Percentiles rank a stretch among this genome's conserved stretches.
Evolutionary conservation across 2,113 vertebrate genomes (phyloP).

Genomic region (Pundamilia nyererei): DNA sequence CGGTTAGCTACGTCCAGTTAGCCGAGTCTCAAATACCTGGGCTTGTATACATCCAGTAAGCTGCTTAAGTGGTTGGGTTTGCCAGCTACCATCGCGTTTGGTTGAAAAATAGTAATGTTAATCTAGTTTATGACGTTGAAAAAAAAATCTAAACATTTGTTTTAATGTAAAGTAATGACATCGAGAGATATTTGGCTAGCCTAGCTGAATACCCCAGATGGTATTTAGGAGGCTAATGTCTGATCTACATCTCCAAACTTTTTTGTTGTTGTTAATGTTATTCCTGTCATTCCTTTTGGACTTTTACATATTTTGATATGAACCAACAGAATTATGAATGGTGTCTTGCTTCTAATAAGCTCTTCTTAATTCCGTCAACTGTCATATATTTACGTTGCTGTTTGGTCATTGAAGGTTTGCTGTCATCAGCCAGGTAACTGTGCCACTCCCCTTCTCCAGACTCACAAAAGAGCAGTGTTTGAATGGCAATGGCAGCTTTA

Average conservation of each 20-base stretch:
- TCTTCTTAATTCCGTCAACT: neutral
- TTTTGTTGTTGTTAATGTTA: neutral
- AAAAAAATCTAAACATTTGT: neutral
- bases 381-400: neutral
- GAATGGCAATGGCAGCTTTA: neutral
- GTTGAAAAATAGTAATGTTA: neutral
- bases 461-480: neutral
- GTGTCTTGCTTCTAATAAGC: neutral
- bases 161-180: neutral
- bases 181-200: neutral
- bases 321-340: neutral
- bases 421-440: neutral
- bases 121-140: neutral
- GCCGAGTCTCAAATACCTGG: conserved; percentile 17
- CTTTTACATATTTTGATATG: neutral
- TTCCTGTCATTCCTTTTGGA: neutral
- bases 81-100: neutral
- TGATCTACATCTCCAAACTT: neutral
- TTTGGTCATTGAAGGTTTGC: neutral
- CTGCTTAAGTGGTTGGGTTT: neutral
- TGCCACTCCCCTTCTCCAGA: conserved; percentile 8
- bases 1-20: neutral
- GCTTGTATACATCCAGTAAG: neutral
- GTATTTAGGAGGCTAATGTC: neutral
- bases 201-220: neutral